Conservation (phyloP, 2,797 vertebrate species). For the Scarus forsteni region DNA sequence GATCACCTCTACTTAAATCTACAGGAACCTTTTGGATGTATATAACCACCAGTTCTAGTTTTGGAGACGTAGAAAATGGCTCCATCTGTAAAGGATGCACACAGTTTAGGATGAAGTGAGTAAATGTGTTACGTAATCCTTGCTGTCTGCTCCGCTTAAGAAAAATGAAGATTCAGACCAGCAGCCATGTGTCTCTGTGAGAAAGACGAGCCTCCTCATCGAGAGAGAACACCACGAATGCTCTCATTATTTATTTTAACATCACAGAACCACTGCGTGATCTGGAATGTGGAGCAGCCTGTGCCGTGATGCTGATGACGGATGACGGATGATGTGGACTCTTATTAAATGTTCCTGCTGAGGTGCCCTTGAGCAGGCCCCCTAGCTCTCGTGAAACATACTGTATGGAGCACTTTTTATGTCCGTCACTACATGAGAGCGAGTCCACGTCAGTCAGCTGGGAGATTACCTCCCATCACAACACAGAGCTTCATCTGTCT, state of each 20-base stretch:
- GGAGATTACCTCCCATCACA: slow-evolving; percentile 8
- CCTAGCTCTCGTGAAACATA: slow-evolving; percentile 18
- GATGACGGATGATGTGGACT: slow-evolving; percentile 50
- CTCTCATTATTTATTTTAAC: slow-evolving; percentile 1
- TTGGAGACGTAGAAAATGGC: no score
- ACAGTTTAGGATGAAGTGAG: slow-evolving; percentile 42
- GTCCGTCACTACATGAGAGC: slow-evolving; percentile 20
- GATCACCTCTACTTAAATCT: no score
- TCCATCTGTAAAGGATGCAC: slow-evolving; percentile 1
- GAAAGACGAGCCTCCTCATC: slow-evolving; percentile 43
- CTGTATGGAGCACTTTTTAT: slow-evolving; percentile 8
- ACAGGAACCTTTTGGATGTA: no score
- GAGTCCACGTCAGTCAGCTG: slow-evolving; percentile 3
- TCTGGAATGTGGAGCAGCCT: not conserved
- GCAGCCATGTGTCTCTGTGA: slow-evolving; percentile 67
- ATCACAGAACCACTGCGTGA: slow-evolving; percentile 25
- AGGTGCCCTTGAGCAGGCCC: slow-evolving; percentile 46
- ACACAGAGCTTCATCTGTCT: slow-evolving; percentile 8
- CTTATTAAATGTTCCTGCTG: slow-evolving; percentile 47
- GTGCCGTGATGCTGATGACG: slow-evolving; percentile 44
- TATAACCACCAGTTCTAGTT: no score
- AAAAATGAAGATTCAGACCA: slow-evolving; percentile 47
- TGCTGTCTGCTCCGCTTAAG: slow-evolving; percentile 57
- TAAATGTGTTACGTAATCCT: slow-evolving; percentile 62
- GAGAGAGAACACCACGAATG: slow-evolving; percentile 16